Conservation (phyloP, 2,888 invertebrate species). For the Sminthurides aquaticus region DNA sequence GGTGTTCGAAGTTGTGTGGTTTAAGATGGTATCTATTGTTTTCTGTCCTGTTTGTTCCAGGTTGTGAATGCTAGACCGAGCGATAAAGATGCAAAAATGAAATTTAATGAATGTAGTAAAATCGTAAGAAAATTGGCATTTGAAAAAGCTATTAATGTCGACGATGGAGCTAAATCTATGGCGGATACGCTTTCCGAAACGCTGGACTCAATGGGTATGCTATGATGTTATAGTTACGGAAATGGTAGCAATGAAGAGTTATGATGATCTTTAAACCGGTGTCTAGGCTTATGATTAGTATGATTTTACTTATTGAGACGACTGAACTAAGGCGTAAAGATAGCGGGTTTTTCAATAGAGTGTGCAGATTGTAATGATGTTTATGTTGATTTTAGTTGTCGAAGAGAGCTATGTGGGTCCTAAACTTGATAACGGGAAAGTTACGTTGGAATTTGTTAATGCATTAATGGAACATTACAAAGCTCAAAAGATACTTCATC, state of each 20-base stretch:
- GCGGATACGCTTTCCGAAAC: slow-evolving; percentile 68
- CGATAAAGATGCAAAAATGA: slow-evolving; percentile 87
- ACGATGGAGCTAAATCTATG: slow-evolving; percentile 76
- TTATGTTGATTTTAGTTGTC: slow-evolving; percentile 61
- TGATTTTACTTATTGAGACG: no score
- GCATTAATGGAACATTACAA: slow-evolving; percentile 84
- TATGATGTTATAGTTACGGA: slow-evolving; percentile 30
- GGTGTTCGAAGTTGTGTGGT: no score
- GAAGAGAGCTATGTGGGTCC: slow-evolving; percentile 94
- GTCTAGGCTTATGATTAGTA: slow-evolving; percentile 18
- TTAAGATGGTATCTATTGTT: no score
- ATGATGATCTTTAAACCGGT: slow-evolving; percentile 19
- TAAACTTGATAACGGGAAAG: slow-evolving; percentile 72
- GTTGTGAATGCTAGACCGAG: slow-evolving; percentile 85
- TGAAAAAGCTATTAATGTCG: slow-evolving; percentile 91
- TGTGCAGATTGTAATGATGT: no score
- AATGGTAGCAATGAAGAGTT: background rate
- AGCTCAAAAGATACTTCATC: slow-evolving; percentile 84
- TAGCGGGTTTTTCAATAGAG: no score
- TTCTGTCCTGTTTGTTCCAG: slow-evolving; percentile 52
- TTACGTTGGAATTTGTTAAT: slow-evolving; percentile 80
- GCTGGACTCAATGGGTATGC: slow-evolving; percentile 80
- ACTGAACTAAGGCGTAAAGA: no score
- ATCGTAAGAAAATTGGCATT: slow-evolving; percentile 91
- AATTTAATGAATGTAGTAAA: slow-evolving; percentile 89